Percentiles rank a stretch among this genome's conserved stretches.
Evolutionary conservation across 1,140 invertebrate genomes (phyloP).

Genomic region (Apis dorsata): DNA sequence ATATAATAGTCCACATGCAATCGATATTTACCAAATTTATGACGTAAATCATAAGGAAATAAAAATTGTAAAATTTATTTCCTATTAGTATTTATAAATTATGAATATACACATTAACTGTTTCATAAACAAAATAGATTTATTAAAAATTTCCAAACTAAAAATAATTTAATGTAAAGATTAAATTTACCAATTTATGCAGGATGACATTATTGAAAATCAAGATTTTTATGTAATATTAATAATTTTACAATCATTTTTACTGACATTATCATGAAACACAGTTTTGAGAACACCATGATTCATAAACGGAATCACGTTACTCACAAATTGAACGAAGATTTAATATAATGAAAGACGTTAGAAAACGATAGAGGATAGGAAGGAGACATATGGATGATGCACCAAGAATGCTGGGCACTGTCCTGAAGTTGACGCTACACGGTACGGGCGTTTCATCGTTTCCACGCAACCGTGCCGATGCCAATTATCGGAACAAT

Average conservation of each 20-base stretch:
- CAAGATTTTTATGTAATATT: neutral
- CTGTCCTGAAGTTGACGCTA: slow-evolving; percentile 32
- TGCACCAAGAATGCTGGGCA: slow-evolving; percentile 41
- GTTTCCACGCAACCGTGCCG: slow-evolving; percentile 43
- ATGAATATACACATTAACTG: too few relatives aligned
- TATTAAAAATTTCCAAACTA: neutral
- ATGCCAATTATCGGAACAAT: slow-evolving; percentile 47
- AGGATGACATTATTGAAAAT: neutral
- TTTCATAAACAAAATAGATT: neutral
- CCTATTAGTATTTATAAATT: neutral
- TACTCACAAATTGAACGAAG: too few relatives aligned
- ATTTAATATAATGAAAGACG: neutral
- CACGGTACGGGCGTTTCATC: slow-evolving; percentile 33
- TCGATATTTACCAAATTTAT: neutral
- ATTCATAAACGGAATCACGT: neutral
- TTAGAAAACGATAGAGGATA: neutral
- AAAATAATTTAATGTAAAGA: neutral
- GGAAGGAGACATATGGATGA: slow-evolving; percentile 19
- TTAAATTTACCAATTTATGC: neutral
- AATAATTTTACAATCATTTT: neutral
- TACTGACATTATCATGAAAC: neutral
- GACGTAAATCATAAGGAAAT: neutral
- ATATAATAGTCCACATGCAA: neutral
- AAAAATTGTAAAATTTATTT: slow-evolving; percentile 31
- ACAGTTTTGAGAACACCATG: neutral